Evolutionary conservation across 2,888 invertebrate species (phyloP).

Genomic region (Pristionchus exspectatus): DNA sequence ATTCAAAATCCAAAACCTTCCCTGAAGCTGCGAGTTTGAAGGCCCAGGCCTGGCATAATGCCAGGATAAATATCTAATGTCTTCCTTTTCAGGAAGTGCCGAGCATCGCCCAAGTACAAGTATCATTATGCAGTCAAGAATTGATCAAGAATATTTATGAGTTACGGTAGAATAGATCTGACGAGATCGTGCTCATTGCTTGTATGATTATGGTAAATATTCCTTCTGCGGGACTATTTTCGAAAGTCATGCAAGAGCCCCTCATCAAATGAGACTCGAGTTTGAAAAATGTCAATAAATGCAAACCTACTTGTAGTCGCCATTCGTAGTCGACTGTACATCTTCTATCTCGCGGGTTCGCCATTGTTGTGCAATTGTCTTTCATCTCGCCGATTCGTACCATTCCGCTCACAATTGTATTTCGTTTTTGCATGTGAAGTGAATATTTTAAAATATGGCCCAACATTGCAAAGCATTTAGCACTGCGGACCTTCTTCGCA

Average conservation of each 20-base stretch:
- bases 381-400: not conserved
- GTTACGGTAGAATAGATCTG: not conserved
- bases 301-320: not conserved
- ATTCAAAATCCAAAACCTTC: too few species aligned
- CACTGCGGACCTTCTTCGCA: too few species aligned
- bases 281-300: not conserved
- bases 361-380: not conserved
- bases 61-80: too few species aligned
- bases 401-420: not conserved
- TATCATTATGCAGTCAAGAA: conserved; percentile 14
- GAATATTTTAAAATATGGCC: not conserved
- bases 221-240: not conserved
- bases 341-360: not conserved
- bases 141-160: not conserved
- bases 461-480: not conserved
- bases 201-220: not conserved
- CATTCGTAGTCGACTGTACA: not conserved
- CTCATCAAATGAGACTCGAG: not conserved
- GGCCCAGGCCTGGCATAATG: too few species aligned
- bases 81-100: not conserved
- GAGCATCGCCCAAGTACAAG: not conserved
- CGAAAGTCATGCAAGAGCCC: not conserved
- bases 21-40: too few species aligned
- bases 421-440: not conserved
- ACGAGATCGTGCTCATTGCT: not conserved